Evolutionary conservation across 2,888 invertebrate species (phyloP).

Genomic region (Caenorhabditis sp.): DNA sequence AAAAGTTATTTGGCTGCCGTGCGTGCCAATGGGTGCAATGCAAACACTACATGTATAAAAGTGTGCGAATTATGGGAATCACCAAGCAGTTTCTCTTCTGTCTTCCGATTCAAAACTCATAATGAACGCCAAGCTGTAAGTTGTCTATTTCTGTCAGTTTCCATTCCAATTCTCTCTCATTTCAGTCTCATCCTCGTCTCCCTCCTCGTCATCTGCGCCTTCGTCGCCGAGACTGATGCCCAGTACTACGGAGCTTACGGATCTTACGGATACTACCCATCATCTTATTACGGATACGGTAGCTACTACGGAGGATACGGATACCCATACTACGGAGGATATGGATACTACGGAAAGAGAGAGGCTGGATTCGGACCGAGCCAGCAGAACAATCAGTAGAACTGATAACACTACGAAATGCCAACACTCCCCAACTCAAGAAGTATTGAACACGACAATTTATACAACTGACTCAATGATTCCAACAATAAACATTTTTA

Average conservation of each 20-base stretch:
- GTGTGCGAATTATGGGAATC: slow-evolving; percentile 17
- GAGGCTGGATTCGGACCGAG: slow-evolving; percentile 62
- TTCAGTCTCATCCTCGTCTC: slow-evolving; percentile 61
- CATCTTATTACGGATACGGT: slow-evolving; percentile 57
- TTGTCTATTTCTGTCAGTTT: no score
- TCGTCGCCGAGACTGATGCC: slow-evolving; percentile 58
- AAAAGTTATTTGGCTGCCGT: slow-evolving; percentile 32
- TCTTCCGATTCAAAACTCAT: slow-evolving; percentile 6
- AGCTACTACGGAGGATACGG: slow-evolving; percentile 49
- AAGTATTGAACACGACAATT: slow-evolving; percentile 23
- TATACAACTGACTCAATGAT: background rate
- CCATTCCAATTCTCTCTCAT: background rate
- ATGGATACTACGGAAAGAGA: slow-evolving; percentile 65
- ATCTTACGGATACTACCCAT: slow-evolving; percentile 52
- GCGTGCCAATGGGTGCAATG: slow-evolving; percentile 23
- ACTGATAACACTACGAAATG: slow-evolving; percentile 19
- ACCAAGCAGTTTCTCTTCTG: slow-evolving; percentile 37
- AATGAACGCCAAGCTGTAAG: slow-evolving; percentile 62
- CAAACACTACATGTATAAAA: slow-evolving; percentile 52
- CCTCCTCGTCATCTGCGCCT: slow-evolving; percentile 60
- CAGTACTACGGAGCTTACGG: slow-evolving; percentile 59
- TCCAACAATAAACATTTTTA: slow-evolving; percentile 17
- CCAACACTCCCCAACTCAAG: slow-evolving; percentile 39
- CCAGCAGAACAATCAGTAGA: slow-evolving; percentile 51
- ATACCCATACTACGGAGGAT: slow-evolving; percentile 53